Evolutionary conservation across 2,888 invertebrate species (phyloP).

Genomic region (Atethmia centrago): DNA sequence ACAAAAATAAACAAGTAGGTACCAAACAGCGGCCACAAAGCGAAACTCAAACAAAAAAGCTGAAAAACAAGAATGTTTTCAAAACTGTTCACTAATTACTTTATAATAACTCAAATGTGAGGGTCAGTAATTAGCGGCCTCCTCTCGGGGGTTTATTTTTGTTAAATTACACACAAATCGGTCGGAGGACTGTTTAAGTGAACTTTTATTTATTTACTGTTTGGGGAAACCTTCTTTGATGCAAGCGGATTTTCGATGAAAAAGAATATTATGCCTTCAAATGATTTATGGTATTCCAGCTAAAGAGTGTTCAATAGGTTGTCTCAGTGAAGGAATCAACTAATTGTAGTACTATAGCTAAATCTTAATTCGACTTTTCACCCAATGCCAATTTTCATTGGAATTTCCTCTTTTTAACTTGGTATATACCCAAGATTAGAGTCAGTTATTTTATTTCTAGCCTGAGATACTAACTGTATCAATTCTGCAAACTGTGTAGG

Average conservation of each 20-base stretch:
- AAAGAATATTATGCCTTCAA: not conserved
- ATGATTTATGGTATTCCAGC: not conserved
- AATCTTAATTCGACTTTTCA: not conserved
- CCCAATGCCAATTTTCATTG: not conserved
- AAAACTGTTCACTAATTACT: constrained; percentile 65
- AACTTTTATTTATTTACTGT: constrained; percentile 31
- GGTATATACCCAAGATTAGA: not conserved
- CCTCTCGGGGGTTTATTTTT: constrained; percentile 31
- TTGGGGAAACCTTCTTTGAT: constrained; percentile 1
- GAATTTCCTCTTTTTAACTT: not conserved
- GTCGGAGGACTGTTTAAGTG: constrained; percentile 12
- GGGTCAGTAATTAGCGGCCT: constrained; percentile 63
- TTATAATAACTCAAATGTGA: constrained; percentile 62
- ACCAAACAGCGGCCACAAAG: constrained; percentile 42
- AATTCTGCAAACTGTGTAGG: not conserved
- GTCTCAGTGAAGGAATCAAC: not conserved
- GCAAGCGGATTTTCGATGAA: not conserved
- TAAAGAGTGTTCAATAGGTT: not conserved
- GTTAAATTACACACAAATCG: constrained; percentile 34
- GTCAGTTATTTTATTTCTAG: not conserved
- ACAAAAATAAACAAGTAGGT: constrained; percentile 20
- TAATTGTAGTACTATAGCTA: not conserved
- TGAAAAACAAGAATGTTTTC: constrained; percentile 56
- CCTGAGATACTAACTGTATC: not conserved
- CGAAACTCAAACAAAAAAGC: constrained; percentile 34